Conservation (phyloP, 2,888 invertebrate species). For the Thyatira batis region DNA sequence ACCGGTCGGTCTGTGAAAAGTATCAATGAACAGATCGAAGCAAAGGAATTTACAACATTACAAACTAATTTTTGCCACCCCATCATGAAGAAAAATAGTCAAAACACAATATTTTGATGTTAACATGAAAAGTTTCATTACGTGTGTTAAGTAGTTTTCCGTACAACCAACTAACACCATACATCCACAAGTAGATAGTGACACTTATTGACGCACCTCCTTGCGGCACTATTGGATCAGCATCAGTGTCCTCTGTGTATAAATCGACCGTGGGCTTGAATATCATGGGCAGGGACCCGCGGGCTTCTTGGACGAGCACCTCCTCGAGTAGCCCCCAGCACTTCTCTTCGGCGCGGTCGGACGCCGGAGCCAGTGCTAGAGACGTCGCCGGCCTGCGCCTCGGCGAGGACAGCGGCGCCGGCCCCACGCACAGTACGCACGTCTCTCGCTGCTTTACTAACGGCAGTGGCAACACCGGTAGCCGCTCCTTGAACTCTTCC, state of each 20-base stretch:
- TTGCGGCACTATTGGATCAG: constrained; percentile 87
- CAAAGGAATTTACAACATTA: no score
- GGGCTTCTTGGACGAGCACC: constrained; percentile 87
- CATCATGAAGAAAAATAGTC: no score
- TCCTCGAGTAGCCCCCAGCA: constrained; percentile 90
- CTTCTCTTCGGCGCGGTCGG: constrained; percentile 38
- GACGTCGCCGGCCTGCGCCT: constrained; percentile 81
- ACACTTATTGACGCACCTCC: constrained; percentile 77
- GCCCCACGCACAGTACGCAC: constrained; percentile 86
- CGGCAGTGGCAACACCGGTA: constrained; percentile 89
- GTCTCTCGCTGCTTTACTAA: constrained; percentile 86
- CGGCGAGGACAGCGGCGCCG: constrained; percentile 79
- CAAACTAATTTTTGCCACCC: no score
- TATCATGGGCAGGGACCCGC: constrained; percentile 86
- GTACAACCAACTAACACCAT: no score
- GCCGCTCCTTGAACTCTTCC: constrained; percentile 54
- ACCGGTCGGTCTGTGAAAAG: no score
- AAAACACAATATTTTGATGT: no score
- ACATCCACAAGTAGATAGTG: no score
- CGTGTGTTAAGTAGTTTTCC: no score
- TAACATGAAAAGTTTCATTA: no score
- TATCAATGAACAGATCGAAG: no score
- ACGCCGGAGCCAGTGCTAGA: constrained; percentile 55
- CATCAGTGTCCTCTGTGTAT: constrained; percentile 86
- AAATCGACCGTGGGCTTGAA: constrained; percentile 91